Evolutionary conservation across 2,888 invertebrate species (phyloP), one percentile per base, ranked within the genome.

Genomic region (Drosophila affinis): DNA sequence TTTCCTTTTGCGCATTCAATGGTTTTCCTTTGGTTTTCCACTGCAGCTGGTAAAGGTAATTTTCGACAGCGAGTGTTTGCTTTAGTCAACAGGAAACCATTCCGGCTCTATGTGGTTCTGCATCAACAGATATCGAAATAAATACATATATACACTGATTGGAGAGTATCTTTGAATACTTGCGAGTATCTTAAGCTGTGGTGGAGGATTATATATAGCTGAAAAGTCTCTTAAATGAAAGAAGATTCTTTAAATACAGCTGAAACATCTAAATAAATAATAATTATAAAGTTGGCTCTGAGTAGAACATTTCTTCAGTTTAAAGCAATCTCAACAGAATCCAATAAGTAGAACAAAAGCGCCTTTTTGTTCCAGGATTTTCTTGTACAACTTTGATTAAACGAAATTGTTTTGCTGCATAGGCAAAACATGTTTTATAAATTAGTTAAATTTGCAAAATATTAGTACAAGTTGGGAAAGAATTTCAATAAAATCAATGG

Each of bases 1-100:
- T 7, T 14, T 17, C 12, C 24, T 39, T n/a, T 7, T 29, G 7
- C 32, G 34, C 27, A 14, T n/a, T n/a, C 21, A 39, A 39, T 14
- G 39, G 39, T n/a, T 39, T 39, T 39, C 39, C 39, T 39, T 39
- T 39, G 39, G 39, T n/a, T n/a, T 39, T 39, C 39, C 39, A 39
- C 39, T 39, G 39, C 39, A 39, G n/a, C n/a, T 39, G 39, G 39
- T 39, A 39, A 39, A 39, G 39, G 39, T 39, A 39, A 39, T 39
- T 39, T 39, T 7, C 29, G 39, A 39, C n/a, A n/a, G 39, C 39
- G 7, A 7, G 39, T 39, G 39, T 39, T 39, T 39, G 39, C 39
- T 39, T 39, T 39, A 39, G 39, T 39, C 39, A 39, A 39, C 39
- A 39, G 39, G 39, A 39, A 39, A n/a, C n/a, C n/a, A 39, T 39